phyloP scores from a whole-genome alignment of 2,113 vertebrate genomes.

The Agapornis roseicollis region DNA sequence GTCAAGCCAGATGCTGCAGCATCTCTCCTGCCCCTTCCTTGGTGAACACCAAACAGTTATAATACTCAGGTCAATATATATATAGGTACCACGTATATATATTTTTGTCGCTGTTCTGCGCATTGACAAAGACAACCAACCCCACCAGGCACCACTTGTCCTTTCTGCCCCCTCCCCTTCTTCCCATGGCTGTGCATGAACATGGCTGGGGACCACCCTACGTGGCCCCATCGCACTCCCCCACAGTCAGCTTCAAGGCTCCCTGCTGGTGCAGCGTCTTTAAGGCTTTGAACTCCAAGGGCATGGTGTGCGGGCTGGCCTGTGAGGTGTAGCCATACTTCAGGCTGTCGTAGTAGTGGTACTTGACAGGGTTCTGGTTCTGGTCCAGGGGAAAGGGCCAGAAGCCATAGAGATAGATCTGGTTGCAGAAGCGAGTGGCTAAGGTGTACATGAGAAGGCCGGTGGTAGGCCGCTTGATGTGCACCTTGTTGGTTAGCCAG shows the following conservation, averaged over 20 bases:
- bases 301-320: constrained; percentile 94
- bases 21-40: constrained; percentile 68
- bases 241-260: constrained; percentile 91
- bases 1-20: constrained; percentile 26
- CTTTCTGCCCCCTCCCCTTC: constrained; percentile 68
- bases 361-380: constrained; percentile 87
- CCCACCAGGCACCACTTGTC: constrained; percentile 61
- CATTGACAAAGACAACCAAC: constrained; percentile 69
- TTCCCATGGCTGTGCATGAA: constrained; percentile 69
- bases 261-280: constrained; percentile 89
- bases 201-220: constrained; percentile 52
- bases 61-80: constrained; percentile 79
- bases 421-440: constrained; percentile 94
- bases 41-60: constrained; percentile 77
- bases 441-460: constrained; percentile 97
- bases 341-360: constrained; percentile 95
- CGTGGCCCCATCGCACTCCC: constrained; percentile 79
- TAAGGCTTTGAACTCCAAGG: constrained; percentile 94
- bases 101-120: constrained; percentile 72
- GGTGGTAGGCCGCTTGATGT: constrained; percentile 95
- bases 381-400: constrained; percentile 90
- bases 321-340: constrained; percentile 94
- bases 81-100: constrained; percentile 72
- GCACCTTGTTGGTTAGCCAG: constrained; percentile 95
- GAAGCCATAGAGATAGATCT: constrained; percentile 95